Percentiles rank a stretch among this genome's conserved stretches.
These are phyloP conservation scores for Eulemur macaco DNA, from an alignment of 2,113 vertebrate species.

Conservation along the genomic window DNA sequence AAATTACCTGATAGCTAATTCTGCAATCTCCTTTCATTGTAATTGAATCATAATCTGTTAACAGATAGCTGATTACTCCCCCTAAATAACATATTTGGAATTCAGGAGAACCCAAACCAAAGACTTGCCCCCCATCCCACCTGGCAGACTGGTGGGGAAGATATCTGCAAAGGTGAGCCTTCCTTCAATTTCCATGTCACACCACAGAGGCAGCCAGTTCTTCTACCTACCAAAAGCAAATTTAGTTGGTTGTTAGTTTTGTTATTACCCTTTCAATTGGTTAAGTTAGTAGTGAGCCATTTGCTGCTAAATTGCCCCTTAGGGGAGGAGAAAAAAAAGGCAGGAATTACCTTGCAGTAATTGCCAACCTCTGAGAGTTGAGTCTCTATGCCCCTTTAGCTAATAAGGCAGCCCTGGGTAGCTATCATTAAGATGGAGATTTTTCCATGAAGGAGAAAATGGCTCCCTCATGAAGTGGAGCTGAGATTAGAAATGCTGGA, in stretches of 20 bases:
- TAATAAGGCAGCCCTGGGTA: neutral
- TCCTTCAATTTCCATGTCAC: neutral
- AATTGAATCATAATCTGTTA: neutral
- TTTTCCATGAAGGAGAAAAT: conserved; percentile 19
- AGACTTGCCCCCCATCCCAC: neutral
- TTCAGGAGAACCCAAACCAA: conserved; percentile 1
- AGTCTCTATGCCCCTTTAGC: neutral
- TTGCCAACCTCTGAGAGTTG: neutral
- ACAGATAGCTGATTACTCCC: neutral
- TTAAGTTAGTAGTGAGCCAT: conserved; percentile 33
- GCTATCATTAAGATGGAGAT: neutral
- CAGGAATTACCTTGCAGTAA: conserved; percentile 37
- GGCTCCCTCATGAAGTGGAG: neutral
- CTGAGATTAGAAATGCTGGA: neutral
- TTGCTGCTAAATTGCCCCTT: conserved; percentile 20
- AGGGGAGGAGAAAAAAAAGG: neutral
- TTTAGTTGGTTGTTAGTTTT: neutral
- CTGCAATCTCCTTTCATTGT: neutral
- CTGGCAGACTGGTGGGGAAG: neutral
- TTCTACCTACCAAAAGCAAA: conserved; percentile 10
- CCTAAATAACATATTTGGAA: neutral
- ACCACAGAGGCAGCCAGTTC: neutral
- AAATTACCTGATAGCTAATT: conserved; percentile 11
- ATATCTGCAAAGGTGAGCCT: neutral
- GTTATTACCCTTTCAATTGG: conserved; percentile 1